Evolutionary conservation across 2,888 invertebrate species (phyloP).

Genomic region (Ethmia dodecea): DNA sequence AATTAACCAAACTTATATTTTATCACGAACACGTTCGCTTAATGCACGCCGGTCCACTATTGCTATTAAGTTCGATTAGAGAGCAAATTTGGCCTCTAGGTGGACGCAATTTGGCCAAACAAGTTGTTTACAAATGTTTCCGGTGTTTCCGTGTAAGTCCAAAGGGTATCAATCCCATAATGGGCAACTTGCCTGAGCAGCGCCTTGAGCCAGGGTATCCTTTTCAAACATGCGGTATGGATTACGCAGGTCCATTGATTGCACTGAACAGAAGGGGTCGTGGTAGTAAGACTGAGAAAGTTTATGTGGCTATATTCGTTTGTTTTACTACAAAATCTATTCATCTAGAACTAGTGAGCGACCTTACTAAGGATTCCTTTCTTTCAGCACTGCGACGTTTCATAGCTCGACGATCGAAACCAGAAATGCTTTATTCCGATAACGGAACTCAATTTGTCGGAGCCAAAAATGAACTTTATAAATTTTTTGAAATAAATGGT

Average conservation of each 20-base stretch:
- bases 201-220: constrained; percentile 11
- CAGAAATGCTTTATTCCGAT: not conserved
- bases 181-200: constrained; percentile 10
- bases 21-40: constrained; percentile 3
- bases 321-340: constrained; percentile 13
- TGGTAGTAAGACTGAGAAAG: not conserved
- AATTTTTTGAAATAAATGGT: too few species aligned
- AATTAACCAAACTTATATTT: constrained; percentile 4
- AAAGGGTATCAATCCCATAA: constrained; percentile 6
- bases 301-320: constrained; percentile 8
- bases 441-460: not conserved
- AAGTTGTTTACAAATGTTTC: constrained; percentile 2
- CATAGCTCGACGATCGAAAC: constrained; percentile 1
- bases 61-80: constrained; percentile 1
- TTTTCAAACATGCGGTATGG: constrained; percentile 4
- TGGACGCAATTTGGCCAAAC: constrained; percentile 7
- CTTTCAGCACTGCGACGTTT: constrained; percentile 12
- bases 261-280: not conserved
- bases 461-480: not conserved
- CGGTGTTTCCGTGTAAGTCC: constrained; percentile 6
- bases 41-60: constrained; percentile 5
- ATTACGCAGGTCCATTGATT: not conserved
- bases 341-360: constrained; percentile 13
- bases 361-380: constrained; percentile 13
- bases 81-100: constrained; percentile 6